Evolutionary conservation across 2,113 vertebrate species (phyloP).

Genomic region (Dolichotis patagonum): DNA sequence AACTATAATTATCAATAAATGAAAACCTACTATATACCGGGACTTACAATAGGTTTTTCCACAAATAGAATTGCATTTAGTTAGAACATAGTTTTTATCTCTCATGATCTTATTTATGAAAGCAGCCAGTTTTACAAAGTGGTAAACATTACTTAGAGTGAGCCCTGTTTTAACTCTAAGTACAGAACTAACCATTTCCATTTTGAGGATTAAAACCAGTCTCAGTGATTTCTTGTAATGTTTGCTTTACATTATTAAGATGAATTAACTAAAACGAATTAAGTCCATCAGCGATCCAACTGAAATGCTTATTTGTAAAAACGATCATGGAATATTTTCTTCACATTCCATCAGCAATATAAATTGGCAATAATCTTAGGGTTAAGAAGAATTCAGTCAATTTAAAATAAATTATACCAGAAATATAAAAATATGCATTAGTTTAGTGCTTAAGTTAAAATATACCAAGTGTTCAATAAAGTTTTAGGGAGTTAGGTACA

Average conservation of each 20-base stretch:
- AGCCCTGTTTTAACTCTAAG: constrained; percentile 50
- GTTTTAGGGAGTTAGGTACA: background rate
- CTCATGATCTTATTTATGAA: constrained; percentile 37
- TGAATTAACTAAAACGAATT: constrained; percentile 18
- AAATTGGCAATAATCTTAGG: background rate
- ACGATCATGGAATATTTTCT: constrained; percentile 3
- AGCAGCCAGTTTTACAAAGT: background rate
- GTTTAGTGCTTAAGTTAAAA: background rate
- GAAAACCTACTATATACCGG: background rate
- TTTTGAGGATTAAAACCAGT: constrained; percentile 50
- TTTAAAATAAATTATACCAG: background rate
- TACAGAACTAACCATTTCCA: constrained; percentile 36
- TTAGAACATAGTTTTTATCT: constrained; percentile 62
- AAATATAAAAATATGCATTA: background rate
- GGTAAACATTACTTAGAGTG: constrained; percentile 39
- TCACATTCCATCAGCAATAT: background rate
- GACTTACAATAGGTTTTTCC: background rate
- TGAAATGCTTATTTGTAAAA: constrained; percentile 42
- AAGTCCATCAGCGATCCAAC: background rate
- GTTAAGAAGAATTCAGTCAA: constrained; percentile 21
- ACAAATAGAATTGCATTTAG: constrained; percentile 40
- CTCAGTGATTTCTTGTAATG: constrained; percentile 14
- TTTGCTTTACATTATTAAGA: constrained; percentile 49
- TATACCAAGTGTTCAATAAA: background rate
- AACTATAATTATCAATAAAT: constrained; percentile 47